Conservation (phyloP, 2,888 invertebrate species). For the Pseudococcus viburni region DNA sequence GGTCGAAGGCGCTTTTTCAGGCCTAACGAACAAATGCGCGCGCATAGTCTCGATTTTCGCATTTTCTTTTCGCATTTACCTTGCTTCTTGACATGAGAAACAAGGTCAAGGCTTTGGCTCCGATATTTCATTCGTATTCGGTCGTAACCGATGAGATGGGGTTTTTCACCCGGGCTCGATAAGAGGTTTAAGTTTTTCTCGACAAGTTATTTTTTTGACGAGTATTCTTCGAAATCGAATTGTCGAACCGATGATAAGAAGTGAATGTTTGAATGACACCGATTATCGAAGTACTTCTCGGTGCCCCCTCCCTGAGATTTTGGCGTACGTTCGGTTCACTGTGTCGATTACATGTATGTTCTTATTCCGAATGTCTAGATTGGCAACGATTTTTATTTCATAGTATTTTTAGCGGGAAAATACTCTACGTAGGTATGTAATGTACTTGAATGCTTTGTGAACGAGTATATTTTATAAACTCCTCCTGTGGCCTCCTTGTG, state of each 20-base stretch:
- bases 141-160: neutral
- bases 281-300: neutral
- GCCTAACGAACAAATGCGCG: neutral
- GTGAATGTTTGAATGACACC: neutral
- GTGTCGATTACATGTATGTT: neutral
- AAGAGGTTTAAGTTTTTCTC: neutral
- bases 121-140: neutral
- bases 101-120: constrained; percentile 1
- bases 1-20: constrained; percentile 4
- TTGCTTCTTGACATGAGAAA: neutral
- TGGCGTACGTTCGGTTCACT: neutral
- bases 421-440: neutral
- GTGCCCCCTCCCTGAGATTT: neutral
- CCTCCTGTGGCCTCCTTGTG: neutral
- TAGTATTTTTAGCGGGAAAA: constrained; percentile 17
- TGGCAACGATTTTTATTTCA: neutral
- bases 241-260: neutral
- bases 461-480: neutral
- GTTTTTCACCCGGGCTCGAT: neutral
- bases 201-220: neutral
- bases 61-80: neutral
- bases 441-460: neutral
- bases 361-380: neutral
- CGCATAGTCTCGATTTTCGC: neutral
- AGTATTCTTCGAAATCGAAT: neutral